Evolutionary conservation across 1,140 invertebrate genomes (phyloP), one percentile per base, ranked within the genome.

Genomic region (Drosophila lowei): DNA sequence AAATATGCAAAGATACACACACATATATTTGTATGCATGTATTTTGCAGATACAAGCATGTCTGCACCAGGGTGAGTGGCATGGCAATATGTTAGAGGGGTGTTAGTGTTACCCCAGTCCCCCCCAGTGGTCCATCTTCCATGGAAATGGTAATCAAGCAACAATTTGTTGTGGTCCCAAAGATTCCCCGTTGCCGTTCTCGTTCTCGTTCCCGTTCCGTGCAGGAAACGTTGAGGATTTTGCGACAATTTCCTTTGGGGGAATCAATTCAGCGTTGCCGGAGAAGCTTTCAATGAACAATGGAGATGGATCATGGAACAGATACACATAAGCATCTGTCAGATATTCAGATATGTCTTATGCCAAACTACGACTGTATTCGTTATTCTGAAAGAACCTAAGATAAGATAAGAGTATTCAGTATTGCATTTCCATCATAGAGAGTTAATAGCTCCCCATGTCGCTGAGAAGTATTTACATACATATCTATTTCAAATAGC

Each of bases 1-100:
- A 67, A 48, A 76, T 60, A 67, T 18, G 72, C 42, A 67, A 21
- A 58, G 42, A 44, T 18, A 59, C 28, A 59, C 49, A 72, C 38
- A 55, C 54, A 67, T 9, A 30, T 1, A 55, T 7, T 55, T 15
- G 25, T 13, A 59, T 43, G 43, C 21, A 42, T 47, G 42, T 48
- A 5, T 25, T 5, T 30, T 46, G 34, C 23, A 11, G 23, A 25
- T 25, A 25, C 0, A 25, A 25, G 23, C 23, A 6, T 23, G 23
- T 23, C 23, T 43, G 38, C 59, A 21, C 23, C 2, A 21, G 30
- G 16, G 56, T 16, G 58, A 16, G 43, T 47, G 52, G 54, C 66
- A 57, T 68, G 63, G 16, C 64, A 46, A 67, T 66, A 65, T 44
- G 34, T 13, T 38, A 1, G 34, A 38, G 34, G 47, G 60, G 64